A percentile compares a stretch with the other conserved stretches of the same genome.
Evolutionary conservation across 2,888 invertebrate species (phyloP).

Genomic region (Villa cingulata): DNA sequence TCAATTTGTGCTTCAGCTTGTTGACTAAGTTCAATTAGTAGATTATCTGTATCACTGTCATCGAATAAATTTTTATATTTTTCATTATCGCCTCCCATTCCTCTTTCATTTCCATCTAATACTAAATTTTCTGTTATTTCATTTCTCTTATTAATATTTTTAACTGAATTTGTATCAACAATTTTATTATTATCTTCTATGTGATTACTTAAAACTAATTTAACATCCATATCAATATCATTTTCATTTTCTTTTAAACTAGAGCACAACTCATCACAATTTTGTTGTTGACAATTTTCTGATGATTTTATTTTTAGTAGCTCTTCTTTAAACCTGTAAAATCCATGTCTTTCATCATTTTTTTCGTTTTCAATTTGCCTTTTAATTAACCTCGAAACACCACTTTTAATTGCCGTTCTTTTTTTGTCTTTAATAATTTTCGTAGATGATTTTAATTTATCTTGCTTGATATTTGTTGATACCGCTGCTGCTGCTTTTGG

Average conservation of each 20-base stretch:
- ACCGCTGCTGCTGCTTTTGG: neutral
- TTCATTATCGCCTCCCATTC: neutral
- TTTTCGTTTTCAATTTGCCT: neutral
- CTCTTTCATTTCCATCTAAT: neutral
- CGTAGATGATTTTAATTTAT: neutral
- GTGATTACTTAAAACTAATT: too few relatives aligned
- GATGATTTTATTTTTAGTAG: neutral
- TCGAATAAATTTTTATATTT: constrained; percentile 1
- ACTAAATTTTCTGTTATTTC: neutral
- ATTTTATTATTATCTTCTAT: neutral
- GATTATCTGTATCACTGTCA: constrained; percentile 8
- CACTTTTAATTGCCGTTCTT: neutral
- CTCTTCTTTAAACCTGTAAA: constrained; percentile 5
- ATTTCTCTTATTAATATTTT: neutral
- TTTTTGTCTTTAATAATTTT: neutral
- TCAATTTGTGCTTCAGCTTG: constrained; percentile 2
- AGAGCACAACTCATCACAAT: constrained; percentile 1
- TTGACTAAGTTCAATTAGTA: constrained; percentile 8
- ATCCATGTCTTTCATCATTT: neutral
- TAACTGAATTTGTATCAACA: neutral
- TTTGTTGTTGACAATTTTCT: neutral
- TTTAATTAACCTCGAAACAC: neutral
- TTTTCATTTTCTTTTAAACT: constrained; percentile 4
- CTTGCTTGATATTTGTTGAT: neutral
- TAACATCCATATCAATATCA: too few relatives aligned